Evolutionary conservation across 2,888 invertebrate species (phyloP).

Genomic region (Pyralis farinalis): DNA sequence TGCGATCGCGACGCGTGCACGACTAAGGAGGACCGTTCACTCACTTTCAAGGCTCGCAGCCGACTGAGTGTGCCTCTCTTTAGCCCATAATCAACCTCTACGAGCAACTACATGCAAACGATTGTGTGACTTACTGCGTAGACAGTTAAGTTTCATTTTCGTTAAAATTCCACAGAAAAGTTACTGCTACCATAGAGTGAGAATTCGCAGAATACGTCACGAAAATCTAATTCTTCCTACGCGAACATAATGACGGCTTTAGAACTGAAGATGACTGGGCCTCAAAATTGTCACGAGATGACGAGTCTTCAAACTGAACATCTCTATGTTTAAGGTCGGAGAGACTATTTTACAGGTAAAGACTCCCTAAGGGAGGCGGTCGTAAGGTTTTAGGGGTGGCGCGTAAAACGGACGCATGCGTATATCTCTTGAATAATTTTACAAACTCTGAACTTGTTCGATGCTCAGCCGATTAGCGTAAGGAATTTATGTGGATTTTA

Average conservation of each 20-base stretch:
- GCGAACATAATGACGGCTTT: slow-evolving; percentile 74
- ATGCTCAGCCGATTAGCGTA: slow-evolving; percentile 33
- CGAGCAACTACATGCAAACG: slow-evolving; percentile 17
- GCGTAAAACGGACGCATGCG: slow-evolving; percentile 77
- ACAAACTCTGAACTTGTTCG: slow-evolving; percentile 54
- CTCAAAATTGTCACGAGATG: slow-evolving; percentile 56
- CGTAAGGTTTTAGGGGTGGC: slow-evolving; percentile 78
- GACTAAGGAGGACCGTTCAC: slow-evolving; percentile 36
- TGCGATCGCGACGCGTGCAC: slow-evolving; percentile 36
- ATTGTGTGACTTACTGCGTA: slow-evolving; percentile 37
- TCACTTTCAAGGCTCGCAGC: slow-evolving; percentile 58
- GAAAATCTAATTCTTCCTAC: slow-evolving; percentile 72
- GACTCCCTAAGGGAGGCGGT: slow-evolving; percentile 66
- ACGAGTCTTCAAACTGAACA: slow-evolving; percentile 35
- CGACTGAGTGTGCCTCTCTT: slow-evolving; percentile 61
- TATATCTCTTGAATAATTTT: slow-evolving; percentile 56
- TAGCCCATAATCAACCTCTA: slow-evolving; percentile 48
- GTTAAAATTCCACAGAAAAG: slow-evolving; percentile 14
- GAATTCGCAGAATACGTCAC: slow-evolving; percentile 53
- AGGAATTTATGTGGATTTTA: slow-evolving; percentile 16
- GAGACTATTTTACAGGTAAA: slow-evolving; percentile 65
- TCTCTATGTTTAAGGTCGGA: slow-evolving; percentile 52
- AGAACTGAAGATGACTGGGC: slow-evolving; percentile 61
- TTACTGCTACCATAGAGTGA: slow-evolving; percentile 35
- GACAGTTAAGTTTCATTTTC: slow-evolving; percentile 31